Percentiles rank a stretch among this genome's conserved stretches.
Conservation (phyloP, 2,888 invertebrate genomes). For the Caenorhabditis uteleia region DNA sequence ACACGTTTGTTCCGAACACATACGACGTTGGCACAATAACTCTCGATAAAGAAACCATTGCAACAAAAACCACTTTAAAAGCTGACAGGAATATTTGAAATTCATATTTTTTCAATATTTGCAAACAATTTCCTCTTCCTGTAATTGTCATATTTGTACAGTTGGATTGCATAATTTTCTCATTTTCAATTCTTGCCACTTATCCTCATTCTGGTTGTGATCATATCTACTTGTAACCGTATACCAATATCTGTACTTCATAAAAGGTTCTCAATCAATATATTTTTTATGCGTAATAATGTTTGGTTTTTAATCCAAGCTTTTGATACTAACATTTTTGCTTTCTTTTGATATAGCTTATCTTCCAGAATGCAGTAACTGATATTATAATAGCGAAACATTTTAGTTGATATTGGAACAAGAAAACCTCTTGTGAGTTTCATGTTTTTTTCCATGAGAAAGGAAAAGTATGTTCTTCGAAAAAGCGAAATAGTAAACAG, state of each 20-base stretch:
- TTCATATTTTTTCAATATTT: not conserved
- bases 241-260: constrained; percentile 11
- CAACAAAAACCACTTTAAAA: constrained; percentile 20
- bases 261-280: constrained; percentile 8
- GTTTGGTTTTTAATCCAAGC: constrained; percentile 8
- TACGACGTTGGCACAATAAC: constrained; percentile 61
- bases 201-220: too few relatives aligned
- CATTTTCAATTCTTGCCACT: constrained; percentile 4
- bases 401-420: too few relatives aligned
- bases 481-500: too few relatives aligned
- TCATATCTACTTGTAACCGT: too few relatives aligned
- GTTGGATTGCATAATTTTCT: not conserved
- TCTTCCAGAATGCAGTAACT: too few relatives aligned
- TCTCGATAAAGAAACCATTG: constrained; percentile 48
- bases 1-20: constrained; percentile 59
- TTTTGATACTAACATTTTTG: constrained; percentile 21
- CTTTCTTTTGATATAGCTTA: too few relatives aligned
- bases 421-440: too few relatives aligned
- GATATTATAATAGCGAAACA: too few relatives aligned
- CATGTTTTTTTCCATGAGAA: too few relatives aligned
- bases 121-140: not conserved
- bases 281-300: constrained; percentile 3
- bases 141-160: constrained; percentile 4
- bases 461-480: too few relatives aligned
- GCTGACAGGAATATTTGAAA: constrained; percentile 14